Percentiles rank a stretch among this genome's conserved stretches.
Conservation (phyloP, 2,888 invertebrate species). For the Oscheius sp. region DNA sequence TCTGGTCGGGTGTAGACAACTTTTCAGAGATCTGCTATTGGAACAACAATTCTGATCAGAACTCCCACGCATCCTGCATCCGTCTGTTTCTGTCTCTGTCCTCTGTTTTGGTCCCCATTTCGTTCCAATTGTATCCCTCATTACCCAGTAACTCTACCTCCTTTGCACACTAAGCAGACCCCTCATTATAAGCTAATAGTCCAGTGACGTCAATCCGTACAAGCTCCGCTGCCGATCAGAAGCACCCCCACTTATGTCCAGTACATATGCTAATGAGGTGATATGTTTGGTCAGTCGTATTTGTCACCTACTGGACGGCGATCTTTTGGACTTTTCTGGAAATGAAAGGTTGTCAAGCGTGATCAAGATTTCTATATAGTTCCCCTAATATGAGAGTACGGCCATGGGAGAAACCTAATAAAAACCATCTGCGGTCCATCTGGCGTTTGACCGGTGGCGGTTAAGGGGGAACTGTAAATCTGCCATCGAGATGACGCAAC, state of each 20-base stretch:
- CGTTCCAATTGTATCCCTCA: background rate
- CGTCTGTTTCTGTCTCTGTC: background rate
- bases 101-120: background rate
- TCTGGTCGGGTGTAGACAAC: too few species aligned
- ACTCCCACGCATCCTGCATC: too few species aligned
- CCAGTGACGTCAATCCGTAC: conserved; percentile 4
- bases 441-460: background rate
- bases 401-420: conserved; percentile 15
- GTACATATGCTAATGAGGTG: conserved; percentile 30
- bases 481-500: conserved; percentile 11
- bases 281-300: conserved; percentile 28
- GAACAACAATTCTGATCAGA: too few species aligned
- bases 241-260: conserved; percentile 8
- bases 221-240: background rate
- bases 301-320: conserved; percentile 1
- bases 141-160: too few species aligned
- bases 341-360: background rate
- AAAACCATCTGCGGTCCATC: conserved; percentile 29
- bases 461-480: conserved; percentile 14
- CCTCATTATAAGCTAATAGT: conserved; percentile 14
- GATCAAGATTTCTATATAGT: too few species aligned
- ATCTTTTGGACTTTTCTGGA: conserved; percentile 2
- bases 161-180: background rate
- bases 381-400: too few species aligned
- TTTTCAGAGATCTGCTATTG: too few species aligned